phyloP scores from a whole-genome alignment of 2,113 vertebrate species.

The Apteryx owenii region DNA sequence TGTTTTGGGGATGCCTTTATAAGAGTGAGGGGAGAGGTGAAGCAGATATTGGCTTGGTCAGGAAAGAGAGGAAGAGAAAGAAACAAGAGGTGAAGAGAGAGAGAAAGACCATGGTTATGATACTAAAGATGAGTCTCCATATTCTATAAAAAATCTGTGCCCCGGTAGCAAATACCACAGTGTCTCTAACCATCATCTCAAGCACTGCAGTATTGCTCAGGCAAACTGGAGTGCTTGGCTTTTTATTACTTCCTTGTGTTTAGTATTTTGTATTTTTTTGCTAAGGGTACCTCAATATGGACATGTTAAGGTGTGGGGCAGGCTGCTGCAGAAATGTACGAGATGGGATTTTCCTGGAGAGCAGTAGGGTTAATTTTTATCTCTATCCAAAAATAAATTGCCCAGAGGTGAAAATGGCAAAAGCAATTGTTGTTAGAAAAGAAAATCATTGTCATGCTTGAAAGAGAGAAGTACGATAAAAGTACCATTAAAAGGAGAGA shows the following conservation, averaged over 20 bases:
- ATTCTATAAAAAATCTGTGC: background rate
- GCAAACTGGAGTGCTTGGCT: background rate
- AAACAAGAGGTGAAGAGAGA: background rate
- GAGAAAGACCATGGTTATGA: background rate
- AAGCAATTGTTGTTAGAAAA: background rate
- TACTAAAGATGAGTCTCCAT: background rate
- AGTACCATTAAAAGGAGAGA: slow-evolving; percentile 4
- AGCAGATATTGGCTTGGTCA: background rate
- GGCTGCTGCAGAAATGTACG: background rate
- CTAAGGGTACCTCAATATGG: background rate
- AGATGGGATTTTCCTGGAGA: slow-evolving; percentile 27
- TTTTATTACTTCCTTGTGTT: background rate
- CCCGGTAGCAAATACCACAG: background rate
- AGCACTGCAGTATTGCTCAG: background rate
- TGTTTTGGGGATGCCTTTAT: background rate
- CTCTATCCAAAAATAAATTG: background rate
- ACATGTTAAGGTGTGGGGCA: background rate
- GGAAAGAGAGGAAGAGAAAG: background rate
- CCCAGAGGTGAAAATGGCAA: slow-evolving; percentile 6
- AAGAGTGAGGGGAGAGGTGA: background rate
- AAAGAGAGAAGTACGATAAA: slow-evolving; percentile 19
- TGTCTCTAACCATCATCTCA: background rate
- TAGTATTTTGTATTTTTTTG: background rate
- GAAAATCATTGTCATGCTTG: background rate
- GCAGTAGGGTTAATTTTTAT: slow-evolving; percentile 9